Base-by-base conservation (phyloP, 2,113 vertebrate species). In the Neofelis nebulosa region DNA sequence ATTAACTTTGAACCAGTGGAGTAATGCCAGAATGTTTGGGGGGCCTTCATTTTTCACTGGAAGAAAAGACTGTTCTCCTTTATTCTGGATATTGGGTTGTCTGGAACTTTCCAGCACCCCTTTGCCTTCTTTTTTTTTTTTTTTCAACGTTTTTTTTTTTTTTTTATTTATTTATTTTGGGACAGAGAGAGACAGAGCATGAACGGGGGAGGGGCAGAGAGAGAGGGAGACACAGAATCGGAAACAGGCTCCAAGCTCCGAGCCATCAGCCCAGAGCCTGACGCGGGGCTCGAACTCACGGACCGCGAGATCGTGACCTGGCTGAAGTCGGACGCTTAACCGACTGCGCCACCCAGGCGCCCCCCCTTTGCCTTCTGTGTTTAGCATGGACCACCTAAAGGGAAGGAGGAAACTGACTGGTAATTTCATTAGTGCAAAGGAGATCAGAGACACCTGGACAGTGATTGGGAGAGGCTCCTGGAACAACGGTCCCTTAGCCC, bases 1-100 rank as follows among this genome's bases (percentile, higher is more conserved):
- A 61, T 61, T 95, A 81, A 82, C 61, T 97, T 94, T 88, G 92
- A 93, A 94, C 23, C 21, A 31, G 21, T 68, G 83, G 63, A 69
- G 63, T 90, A 76, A 78, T 66, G 73, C 27, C 31, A 85, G 52
- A 38, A 5, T 69, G 12, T 71, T 92, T 76, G 3, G 57, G 12
- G 38, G 5, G 7, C 15, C 11, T 95, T 89, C 0, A 48, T 21
- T 92, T 95, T 95, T 91, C 48, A 94, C 23, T 55, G 57, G 29
- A 73, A 41, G 29, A 55, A 68, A 89, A 78, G 2, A 85, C 21
- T 90, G 4, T 73, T 79, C 13, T 36, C 18, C 9, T 31, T 96
- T 95, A 11, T 69, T 85, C n/a, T 95, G 25, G 48, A 63, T 89
- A 27, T 74, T 78, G 36, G 48, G 9, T 16, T 88, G 2, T 29